Conservation (phyloP, 1,140 invertebrate species). For the Pissodes strobi region DNA sequence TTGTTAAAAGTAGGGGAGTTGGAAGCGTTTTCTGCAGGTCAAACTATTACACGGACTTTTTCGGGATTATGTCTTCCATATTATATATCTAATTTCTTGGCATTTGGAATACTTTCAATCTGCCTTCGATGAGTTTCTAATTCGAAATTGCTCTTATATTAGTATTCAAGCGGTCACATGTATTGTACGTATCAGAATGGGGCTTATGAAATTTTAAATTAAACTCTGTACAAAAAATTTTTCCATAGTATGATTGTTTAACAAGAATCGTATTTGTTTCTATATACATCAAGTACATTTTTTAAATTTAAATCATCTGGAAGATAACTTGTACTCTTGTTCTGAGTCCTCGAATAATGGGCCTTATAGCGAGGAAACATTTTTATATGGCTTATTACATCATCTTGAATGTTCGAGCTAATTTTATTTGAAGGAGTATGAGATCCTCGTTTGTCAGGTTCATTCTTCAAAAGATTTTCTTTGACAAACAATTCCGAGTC, state of each 20-base stretch:
- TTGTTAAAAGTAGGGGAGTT: background rate
- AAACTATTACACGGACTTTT: conserved; percentile 3
- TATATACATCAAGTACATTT: background rate
- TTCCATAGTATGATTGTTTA: background rate
- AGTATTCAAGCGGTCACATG: background rate
- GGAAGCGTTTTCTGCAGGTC: background rate
- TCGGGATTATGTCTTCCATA: conserved; percentile 12
- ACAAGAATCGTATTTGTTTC: background rate
- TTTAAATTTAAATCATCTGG: background rate
- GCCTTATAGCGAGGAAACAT: background rate
- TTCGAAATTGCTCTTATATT: background rate
- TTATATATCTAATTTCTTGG: conserved; percentile 10
- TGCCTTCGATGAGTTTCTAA: background rate
- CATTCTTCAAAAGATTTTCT: conserved; percentile 15
- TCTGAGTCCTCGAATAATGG: background rate
- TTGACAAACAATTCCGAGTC: conserved; percentile 2
- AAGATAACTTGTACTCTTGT: background rate
- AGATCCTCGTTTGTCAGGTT: conserved; percentile 7
- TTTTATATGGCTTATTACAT: conserved; percentile 2
- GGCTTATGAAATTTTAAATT: background rate
- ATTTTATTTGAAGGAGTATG: background rate
- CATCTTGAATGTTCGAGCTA: background rate
- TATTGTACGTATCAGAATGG: background rate
- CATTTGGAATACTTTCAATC: background rate
- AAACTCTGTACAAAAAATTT: background rate